A percentile compares a stretch with the other conserved stretches of the same genome.
These are phyloP conservation scores for Archaeoteleia sp. DNA, from an alignment of 2,888 invertebrate genomes.

Conservation along the genomic window DNA sequence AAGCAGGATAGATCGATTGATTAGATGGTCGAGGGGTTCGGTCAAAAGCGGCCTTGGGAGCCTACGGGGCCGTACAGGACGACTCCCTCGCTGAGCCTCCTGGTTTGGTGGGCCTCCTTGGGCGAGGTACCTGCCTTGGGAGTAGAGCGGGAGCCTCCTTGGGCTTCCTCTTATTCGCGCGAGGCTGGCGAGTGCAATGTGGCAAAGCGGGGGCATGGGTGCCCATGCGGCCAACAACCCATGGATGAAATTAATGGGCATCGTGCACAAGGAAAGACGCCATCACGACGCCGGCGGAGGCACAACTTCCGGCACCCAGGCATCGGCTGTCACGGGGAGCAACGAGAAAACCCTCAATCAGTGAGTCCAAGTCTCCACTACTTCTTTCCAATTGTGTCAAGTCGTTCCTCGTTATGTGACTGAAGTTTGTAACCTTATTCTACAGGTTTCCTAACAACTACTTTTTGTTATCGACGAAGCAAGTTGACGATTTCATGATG, in stretches of 20 bases:
- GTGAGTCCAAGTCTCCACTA: constrained; percentile 78
- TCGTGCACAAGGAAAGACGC: constrained; percentile 85
- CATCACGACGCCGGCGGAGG: constrained; percentile 79
- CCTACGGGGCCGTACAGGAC: constrained; percentile 72
- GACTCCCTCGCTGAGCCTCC: constrained; percentile 52
- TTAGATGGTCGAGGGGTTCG: constrained; percentile 72
- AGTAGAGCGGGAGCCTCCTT: constrained; percentile 63
- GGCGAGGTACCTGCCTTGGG: constrained; percentile 52
- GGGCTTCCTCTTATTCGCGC: constrained; percentile 64
- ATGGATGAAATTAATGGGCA: constrained; percentile 89
- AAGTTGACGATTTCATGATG: no score
- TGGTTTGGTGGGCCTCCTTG: constrained; percentile 48
- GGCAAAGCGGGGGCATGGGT: constrained; percentile 86
- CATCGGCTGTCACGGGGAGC: constrained; percentile 76
- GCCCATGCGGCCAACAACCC: constrained; percentile 86
- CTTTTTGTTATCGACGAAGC: no score
- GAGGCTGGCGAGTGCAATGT: constrained; percentile 79
- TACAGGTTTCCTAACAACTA: no score
- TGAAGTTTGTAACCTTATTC: no score
- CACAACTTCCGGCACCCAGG: constrained; percentile 74
- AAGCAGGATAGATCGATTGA: constrained; percentile 58
- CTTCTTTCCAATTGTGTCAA: not conserved
- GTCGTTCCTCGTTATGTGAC: no score
- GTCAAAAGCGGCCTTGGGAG: constrained; percentile 69
- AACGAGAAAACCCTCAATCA: constrained; percentile 82